Percentiles rank a stretch among this genome's conserved stretches.
phyloP scores from a whole-genome alignment of 1,140 invertebrate species.

The Philopotamus ludificatus region DNA sequence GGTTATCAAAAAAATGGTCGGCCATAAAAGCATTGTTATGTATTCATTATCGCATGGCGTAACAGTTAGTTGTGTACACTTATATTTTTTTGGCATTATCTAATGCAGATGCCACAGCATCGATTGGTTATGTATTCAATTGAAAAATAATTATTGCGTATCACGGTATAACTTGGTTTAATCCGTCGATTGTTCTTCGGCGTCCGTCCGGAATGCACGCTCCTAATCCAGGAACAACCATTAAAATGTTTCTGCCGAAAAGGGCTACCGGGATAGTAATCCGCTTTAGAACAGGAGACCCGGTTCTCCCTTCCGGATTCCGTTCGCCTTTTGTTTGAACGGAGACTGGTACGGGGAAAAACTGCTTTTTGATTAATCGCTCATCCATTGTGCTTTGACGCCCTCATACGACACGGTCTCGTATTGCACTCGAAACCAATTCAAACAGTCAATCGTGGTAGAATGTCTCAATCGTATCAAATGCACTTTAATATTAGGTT shows the following conservation, averaged over 20 bases:
- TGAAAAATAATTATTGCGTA: background rate
- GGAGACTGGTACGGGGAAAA: constrained; percentile 2
- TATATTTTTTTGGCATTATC: too few relatives aligned
- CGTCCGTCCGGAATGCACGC: too few relatives aligned
- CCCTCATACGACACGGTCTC: background rate
- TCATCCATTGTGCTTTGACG: constrained; percentile 5
- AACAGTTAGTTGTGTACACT: constrained; percentile 35
- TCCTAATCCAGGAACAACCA: background rate
- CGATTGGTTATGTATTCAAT: too few relatives aligned
- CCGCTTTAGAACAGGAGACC: constrained; percentile 5
- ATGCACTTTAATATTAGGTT: too few relatives aligned
- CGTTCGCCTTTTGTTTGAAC: constrained; percentile 7
- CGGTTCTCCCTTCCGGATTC: constrained; percentile 2
- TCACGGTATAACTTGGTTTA: background rate
- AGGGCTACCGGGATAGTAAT: constrained; percentile 5
- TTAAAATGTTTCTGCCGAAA: background rate
- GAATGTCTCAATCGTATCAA: too few relatives aligned
- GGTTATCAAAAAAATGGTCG: constrained; percentile 27
- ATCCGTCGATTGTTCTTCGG: background rate
- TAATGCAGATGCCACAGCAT: too few relatives aligned
- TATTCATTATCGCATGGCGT: constrained; percentile 38
- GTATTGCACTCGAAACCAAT: background rate
- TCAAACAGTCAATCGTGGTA: background rate
- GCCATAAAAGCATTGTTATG: constrained; percentile 41
- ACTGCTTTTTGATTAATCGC: constrained; percentile 25